Conservation (phyloP, 2,113 vertebrate genomes). For the Poecile atricapillus region DNA sequence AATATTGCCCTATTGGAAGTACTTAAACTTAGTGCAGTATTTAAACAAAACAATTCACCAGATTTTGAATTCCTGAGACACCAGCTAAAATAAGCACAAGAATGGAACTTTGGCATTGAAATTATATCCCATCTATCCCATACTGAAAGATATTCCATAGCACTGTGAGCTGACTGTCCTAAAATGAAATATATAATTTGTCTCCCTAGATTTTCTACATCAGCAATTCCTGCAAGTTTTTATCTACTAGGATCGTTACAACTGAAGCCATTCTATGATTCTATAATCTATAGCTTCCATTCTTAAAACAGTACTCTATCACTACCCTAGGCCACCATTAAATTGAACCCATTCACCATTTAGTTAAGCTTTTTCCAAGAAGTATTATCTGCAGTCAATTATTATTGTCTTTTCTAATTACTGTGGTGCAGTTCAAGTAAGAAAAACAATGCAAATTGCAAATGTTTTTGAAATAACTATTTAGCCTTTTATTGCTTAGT, state of each 20-base stretch:
- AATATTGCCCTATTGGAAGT: neutral
- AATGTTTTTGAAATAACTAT: neutral
- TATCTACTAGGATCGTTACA: neutral
- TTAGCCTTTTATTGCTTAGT: neutral
- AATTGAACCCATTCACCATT: neutral
- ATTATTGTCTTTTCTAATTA: neutral
- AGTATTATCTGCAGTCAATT: neutral
- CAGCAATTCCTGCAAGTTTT: neutral
- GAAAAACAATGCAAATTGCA: neutral
- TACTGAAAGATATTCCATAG: neutral
- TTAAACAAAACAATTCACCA: neutral
- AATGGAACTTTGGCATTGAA: neutral
- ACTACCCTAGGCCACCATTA: neutral
- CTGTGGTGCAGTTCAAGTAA: neutral
- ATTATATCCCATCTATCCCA: neutral
- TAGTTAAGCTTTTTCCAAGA: neutral
- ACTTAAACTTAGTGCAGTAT: neutral
- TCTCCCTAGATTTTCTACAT: neutral
- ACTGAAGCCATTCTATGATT: neutral
- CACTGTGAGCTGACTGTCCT: neutral
- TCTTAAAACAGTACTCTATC: neutral
- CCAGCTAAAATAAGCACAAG: neutral
- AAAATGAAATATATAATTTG: neutral
- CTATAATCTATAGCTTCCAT: neutral
- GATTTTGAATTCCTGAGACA: neutral